Conservation (phyloP, 1,140 invertebrate species). For the Trissolcus basalis region DNA sequence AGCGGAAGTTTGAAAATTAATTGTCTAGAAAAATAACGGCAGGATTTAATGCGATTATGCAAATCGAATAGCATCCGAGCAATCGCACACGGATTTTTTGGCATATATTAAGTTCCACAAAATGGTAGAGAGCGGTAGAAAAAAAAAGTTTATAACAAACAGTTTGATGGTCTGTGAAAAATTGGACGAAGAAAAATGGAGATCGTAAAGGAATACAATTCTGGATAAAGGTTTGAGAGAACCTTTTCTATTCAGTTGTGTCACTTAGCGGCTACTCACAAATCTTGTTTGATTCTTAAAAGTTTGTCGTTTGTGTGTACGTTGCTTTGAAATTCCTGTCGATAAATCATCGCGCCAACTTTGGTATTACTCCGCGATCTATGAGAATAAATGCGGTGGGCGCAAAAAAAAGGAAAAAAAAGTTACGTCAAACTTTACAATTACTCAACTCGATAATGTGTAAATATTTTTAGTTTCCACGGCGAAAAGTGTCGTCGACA, state of each 20-base stretch:
- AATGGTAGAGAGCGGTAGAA: not conserved
- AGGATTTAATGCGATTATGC: constrained; percentile 43
- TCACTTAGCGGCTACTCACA: constrained; percentile 13
- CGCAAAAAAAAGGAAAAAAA: constrained; percentile 1
- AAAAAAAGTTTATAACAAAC: not conserved
- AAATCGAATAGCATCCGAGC: constrained; percentile 6
- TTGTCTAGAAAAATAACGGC: constrained; percentile 43
- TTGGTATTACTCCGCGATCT: constrained; percentile 28
- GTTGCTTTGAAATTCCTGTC: constrained; percentile 15
- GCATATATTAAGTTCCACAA: not conserved
- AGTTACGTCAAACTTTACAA: constrained; percentile 32
- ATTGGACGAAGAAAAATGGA: not conserved
- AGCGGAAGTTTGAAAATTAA: constrained; percentile 43
- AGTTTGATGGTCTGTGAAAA: not conserved
- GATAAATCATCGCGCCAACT: constrained; percentile 26
- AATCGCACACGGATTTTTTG: constrained; percentile 15
- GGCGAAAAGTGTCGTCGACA: constrained; percentile 17
- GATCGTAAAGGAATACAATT: no score
- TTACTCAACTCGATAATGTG: constrained; percentile 35
- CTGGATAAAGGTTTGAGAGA: not conserved
- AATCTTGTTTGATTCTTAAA: constrained; percentile 29
- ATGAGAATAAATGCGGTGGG: constrained; percentile 18
- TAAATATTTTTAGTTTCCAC: constrained; percentile 32
- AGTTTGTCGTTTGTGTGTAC: constrained; percentile 1
- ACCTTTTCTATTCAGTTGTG: constrained; percentile 13